These are phyloP conservation scores for Dendrolimus houi DNA, from an alignment of 2,888 invertebrate species.

Conservation along the genomic window DNA sequence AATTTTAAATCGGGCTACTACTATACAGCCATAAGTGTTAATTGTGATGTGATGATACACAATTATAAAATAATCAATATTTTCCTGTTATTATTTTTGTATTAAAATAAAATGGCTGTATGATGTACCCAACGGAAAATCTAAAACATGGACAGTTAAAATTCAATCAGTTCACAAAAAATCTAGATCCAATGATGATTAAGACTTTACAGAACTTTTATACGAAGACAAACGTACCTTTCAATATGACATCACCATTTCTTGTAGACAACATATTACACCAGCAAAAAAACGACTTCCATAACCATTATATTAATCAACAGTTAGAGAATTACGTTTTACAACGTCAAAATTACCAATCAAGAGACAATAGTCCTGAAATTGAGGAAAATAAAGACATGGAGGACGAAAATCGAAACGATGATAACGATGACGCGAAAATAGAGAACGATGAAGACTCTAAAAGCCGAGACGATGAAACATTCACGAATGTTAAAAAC, in stretches of 20 bases:
- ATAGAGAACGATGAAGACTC: conserved; percentile 54
- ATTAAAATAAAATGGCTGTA: conserved; percentile 27
- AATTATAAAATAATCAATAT: neutral
- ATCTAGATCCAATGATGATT: conserved; percentile 65
- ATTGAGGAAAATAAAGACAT: conserved; percentile 46
- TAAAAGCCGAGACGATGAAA: conserved; percentile 50
- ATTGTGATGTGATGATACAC: conserved; percentile 6
- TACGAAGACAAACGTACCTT: conserved; percentile 53
- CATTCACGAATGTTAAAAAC: conserved; percentile 37
- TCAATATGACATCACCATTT: conserved; percentile 77
- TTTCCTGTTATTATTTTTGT: neutral
- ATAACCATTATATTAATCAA: conserved; percentile 73
- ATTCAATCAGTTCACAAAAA: conserved; percentile 46
- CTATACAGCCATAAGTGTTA: neutral
- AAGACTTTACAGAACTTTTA: conserved; percentile 65
- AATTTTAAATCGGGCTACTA: too few relatives aligned
- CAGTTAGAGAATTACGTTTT: conserved; percentile 60
- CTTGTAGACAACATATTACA: conserved; percentile 78
- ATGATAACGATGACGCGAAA: conserved; percentile 38
- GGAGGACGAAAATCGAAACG: conserved; percentile 39
- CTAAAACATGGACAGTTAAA: conserved; percentile 62
- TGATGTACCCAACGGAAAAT: conserved; percentile 65
- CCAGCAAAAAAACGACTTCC: conserved; percentile 70
- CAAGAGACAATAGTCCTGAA: conserved; percentile 57
- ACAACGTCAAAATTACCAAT: conserved; percentile 46